Base-by-base conservation (phyloP, 2,888 invertebrate genomes). In the Dinocampus coccinellae region DNA sequence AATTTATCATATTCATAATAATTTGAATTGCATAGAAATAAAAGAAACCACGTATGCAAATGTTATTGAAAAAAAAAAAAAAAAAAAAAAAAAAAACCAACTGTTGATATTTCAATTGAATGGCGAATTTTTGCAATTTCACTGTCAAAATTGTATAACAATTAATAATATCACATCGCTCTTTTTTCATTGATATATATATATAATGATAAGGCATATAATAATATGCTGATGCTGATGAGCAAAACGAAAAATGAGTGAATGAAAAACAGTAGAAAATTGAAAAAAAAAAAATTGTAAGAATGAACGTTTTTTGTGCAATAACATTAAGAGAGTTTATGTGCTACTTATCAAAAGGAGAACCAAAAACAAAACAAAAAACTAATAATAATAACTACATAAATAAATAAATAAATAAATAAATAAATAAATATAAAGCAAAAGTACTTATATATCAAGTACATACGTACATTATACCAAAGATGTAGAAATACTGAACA, bases 121-220 rank as follows among this genome's bases (percentile, higher is more conserved):
- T 10, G 26, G 13, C 10, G 55, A n/a, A 55, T 55, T 11, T 55
- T 55, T 34, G 58, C 58, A 58, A 34, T 58, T 16, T 1, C 70
- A 75, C 81, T 80, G 78, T 81, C 81, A 80, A 77, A 3, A 79
- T 78, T 74, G 76, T 78, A 80, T 82, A 82, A 78, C 80, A 83
- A 82, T 80, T 83, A 82, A 4, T 47, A 9, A 16, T 9, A 1
- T 16, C 47, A 16, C 42, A n/a, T n/a, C 13, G n/a, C 39, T 2
- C 1, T 1, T 36, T 16, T 3, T 13, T 80, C 82, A 80, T 83
- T 81, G 81, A 84, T 80, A 82, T 82, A 81, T 82, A 81, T 76
- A 81, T 83, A 82, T 69, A 61, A 57, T 63, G 57, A 55, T n/a
- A 62, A 69, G 69, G 79, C 33, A 76, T 78, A 78, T 76, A 73